Evolutionary conservation across 2,113 vertebrate species (phyloP).

Genomic region (Arenaria interpres): DNA sequence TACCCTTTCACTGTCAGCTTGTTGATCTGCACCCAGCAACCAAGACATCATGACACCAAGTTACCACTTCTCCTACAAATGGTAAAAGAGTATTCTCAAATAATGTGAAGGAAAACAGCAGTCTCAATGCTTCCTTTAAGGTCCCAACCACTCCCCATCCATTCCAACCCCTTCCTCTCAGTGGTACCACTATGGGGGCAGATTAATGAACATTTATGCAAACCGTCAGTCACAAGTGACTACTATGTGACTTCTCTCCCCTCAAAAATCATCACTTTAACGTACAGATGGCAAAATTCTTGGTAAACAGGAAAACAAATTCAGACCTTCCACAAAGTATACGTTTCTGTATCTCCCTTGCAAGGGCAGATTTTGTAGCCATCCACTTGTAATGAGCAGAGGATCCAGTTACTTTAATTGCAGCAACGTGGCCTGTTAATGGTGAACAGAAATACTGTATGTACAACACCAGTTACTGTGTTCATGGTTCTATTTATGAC

Average conservation of each 20-base stretch:
- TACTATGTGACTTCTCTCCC: neutral
- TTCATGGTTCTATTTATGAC: neutral
- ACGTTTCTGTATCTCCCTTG: neutral
- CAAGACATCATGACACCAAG: neutral
- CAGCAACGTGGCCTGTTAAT: neutral
- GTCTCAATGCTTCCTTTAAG: neutral
- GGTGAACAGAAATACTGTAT: neutral
- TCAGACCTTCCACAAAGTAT: neutral
- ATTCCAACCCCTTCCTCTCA: neutral
- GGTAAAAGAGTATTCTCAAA: neutral
- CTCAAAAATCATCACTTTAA: neutral
- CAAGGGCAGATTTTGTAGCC: neutral
- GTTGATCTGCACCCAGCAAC: neutral
- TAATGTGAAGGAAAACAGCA: neutral
- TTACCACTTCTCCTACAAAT: neutral
- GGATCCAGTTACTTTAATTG: neutral
- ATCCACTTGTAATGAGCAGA: neutral
- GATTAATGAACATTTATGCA: rapidly evolving
- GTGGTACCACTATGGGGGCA: neutral
- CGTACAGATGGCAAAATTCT: neutral
- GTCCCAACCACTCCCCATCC: neutral
- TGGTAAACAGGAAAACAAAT: neutral
- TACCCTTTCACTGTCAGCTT: neutral
- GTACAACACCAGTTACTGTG: neutral
- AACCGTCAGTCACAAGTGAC: neutral